These are phyloP conservation scores for Stenodema calcarata DNA, from an alignment of 2,888 invertebrate genomes.

Conservation along the genomic window DNA sequence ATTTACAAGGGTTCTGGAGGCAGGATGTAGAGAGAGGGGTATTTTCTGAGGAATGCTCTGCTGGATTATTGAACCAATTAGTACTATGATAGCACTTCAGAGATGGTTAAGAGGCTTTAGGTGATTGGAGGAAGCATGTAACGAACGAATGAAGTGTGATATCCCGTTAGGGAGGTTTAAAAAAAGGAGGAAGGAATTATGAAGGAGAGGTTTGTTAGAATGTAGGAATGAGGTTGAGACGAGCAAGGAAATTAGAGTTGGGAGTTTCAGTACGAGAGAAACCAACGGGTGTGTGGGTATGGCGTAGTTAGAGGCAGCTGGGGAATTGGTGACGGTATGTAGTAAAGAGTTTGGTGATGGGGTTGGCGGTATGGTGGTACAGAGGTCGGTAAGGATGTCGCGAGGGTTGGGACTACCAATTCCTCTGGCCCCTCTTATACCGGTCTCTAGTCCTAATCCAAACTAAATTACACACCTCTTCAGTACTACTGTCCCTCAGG, in stretches of 20 bases:
- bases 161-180: no score
- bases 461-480: slow-evolving; percentile 13
- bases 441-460: not conserved
- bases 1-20: no score
- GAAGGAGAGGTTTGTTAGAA: no score
- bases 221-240: not conserved
- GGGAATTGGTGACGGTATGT: not conserved
- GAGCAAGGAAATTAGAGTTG: not conserved
- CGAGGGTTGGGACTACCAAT: not conserved
- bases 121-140: no score
- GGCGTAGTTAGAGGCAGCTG: not conserved
- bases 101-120: no score
- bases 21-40: no score
- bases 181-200: no score
- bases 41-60: no score
- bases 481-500: not conserved
- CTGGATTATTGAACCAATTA: no score
- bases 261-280: not conserved
- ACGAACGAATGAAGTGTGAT: no score
- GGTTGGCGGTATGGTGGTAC: not conserved
- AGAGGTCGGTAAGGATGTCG: not conserved
- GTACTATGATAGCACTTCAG: no score
- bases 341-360: not conserved
- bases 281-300: not conserved
- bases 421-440: not conserved